Percentiles rank a stretch among this genome's conserved stretches.
Conservation (phyloP, 2,113 vertebrate species). For the Muscicapa adusta region DNA sequence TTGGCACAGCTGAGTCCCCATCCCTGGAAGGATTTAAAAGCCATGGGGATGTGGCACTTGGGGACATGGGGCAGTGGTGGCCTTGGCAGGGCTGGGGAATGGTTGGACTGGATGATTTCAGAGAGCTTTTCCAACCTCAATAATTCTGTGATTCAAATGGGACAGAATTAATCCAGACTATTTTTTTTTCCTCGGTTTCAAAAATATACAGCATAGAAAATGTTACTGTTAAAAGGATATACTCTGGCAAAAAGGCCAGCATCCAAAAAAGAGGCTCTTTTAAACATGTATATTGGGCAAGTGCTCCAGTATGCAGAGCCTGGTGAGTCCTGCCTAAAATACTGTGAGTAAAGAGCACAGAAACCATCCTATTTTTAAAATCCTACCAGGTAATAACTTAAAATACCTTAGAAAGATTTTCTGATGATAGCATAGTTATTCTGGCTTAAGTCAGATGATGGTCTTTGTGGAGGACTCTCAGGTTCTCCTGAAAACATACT, state of each 20-base stretch:
- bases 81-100: not conserved
- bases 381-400: not conserved
- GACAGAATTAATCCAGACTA: not conserved
- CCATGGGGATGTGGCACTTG: not conserved
- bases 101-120: not conserved
- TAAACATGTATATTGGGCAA: not conserved
- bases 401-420: not conserved
- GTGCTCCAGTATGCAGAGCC: not conserved
- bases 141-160: not conserved
- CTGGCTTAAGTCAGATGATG: not conserved
- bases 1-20: not conserved
- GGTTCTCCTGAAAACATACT: not conserved
- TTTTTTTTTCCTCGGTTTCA: not conserved
- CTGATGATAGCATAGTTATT: not conserved
- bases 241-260: not conserved
- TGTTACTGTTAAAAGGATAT: not conserved
- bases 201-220: not conserved
- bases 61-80: not conserved
- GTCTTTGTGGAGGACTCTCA: not conserved
- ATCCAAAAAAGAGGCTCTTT: not conserved
- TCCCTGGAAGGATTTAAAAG: not conserved
- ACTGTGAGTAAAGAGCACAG: not conserved
- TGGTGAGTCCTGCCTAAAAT: not conserved
- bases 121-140: not conserved
- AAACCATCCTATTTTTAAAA: not conserved